These are phyloP conservation scores for Rhagium mordax DNA, from an alignment of 2,888 invertebrate species.

Conservation along the genomic window DNA sequence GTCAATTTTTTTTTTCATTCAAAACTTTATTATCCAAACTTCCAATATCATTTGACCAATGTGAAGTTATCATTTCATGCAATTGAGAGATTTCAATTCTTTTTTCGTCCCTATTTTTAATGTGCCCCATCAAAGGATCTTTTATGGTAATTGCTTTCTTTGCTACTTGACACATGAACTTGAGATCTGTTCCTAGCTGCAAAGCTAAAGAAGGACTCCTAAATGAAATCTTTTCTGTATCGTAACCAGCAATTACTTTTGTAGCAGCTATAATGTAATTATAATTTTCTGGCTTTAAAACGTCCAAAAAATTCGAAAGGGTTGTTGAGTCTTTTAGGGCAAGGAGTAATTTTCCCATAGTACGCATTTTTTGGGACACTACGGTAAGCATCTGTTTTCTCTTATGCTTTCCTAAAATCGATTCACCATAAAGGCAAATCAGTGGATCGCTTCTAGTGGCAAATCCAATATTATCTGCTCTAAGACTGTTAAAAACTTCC, in stretches of 20 bases:
- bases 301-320: not conserved
- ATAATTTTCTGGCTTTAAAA: not conserved
- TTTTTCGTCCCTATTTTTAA: not conserved
- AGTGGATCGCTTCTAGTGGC: not conserved
- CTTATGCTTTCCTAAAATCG: not conserved
- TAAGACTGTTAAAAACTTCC: not conserved
- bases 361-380: not conserved
- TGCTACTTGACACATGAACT: not conserved
- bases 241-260: constrained; percentile 18
- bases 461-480: not conserved
- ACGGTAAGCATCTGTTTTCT: not conserved
- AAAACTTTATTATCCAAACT: not conserved
- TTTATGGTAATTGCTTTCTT: not conserved
- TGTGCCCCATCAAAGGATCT: not conserved
- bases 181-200: constrained; percentile 39
- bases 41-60: not conserved
- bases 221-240: constrained; percentile 14
- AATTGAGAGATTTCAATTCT: not conserved
- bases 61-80: not conserved
- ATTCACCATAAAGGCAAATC: not conserved
- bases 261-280: not conserved
- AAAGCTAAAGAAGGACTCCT: constrained; percentile 37
- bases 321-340: not conserved
- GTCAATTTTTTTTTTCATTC: not conserved
- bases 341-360: not conserved